Evolutionary conservation across 2,113 vertebrate genomes (phyloP), one percentile per base, ranked within the genome.

Genomic region (Rattus rattus): DNA sequence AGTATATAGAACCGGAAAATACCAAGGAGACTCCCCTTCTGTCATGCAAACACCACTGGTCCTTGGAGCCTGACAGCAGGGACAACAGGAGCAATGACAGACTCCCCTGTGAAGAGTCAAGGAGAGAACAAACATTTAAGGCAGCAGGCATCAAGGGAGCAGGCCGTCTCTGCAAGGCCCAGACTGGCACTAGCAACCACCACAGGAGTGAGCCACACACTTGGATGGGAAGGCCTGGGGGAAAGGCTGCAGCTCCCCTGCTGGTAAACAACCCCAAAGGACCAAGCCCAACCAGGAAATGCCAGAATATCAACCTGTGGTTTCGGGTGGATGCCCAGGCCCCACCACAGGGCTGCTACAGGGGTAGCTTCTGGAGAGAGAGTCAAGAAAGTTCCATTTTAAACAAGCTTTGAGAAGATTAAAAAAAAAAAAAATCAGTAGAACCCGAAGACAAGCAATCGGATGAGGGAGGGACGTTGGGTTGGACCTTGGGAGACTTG

Each of bases 191-290:
- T 92, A 91, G 91, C 93, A 95, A 59, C 70, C 73, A 72, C 76
- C 69, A 77, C 52, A 94, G 90, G 43, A 43, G 49, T 97, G 97
- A 97, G 91, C 95, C 96, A 97, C 72, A 43, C 43, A 43, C 43
- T 43, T 43, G 43, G 43, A 43, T 43, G 43, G 65, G 67, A 52
- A 88, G 49, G 75, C 47, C 43, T 30, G 88, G 88, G 36, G 65
- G 88, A 49, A 43, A 91, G 52, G 80, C 90, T 3, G 36, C 30
- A 69, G 67, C 72, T 86, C 52, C 94, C 65, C 81, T 8, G 43
- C 36, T 75, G 95, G 96, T 96, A 96, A 97, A 98, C 96, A 97
- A 79, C 91, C 56, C 26, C 11, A 26, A 19, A 33, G 7, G 76
- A 91, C 67, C 75, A 39, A 90, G 43, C 77, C 91, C 88, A 86